Conservation (phyloP, 2,888 invertebrate genomes). For the Pinctada fucata region DNA sequence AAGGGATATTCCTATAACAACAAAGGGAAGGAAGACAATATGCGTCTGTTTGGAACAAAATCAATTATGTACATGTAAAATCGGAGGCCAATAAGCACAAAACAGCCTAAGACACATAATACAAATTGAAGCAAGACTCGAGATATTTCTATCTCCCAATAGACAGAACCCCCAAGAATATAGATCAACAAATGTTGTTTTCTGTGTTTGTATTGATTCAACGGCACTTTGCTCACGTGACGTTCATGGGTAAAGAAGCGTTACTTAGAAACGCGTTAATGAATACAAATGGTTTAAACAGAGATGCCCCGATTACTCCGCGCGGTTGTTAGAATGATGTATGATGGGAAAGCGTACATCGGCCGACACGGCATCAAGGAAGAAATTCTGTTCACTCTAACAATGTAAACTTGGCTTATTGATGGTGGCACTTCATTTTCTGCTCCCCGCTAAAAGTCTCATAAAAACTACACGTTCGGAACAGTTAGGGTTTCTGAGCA, state of each 20-base stretch:
- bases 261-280: conserved; percentile 4
- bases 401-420: conserved; percentile 16
- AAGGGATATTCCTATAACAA: too few species aligned
- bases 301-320: background rate
- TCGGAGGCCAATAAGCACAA: too few species aligned
- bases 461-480: background rate
- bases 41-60: too few species aligned
- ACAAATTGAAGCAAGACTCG: too few species aligned
- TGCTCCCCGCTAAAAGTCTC: conserved; percentile 29
- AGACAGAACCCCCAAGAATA: too few species aligned
- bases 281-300: conserved; percentile 3
- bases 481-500: background rate
- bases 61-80: too few species aligned
- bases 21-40: too few species aligned
- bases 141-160: too few species aligned
- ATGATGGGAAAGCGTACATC: background rate
- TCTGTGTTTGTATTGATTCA: background rate
- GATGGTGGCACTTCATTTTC: conserved; percentile 28
- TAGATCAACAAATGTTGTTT: too few species aligned
- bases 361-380: background rate
- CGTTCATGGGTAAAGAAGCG: background rate
- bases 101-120: too few species aligned
- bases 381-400: conserved; percentile 11
- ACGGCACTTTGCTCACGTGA: background rate
- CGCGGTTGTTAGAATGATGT: background rate